Conservation (phyloP, 2,797 vertebrate species). For the Salarias fasciatus region DNA sequence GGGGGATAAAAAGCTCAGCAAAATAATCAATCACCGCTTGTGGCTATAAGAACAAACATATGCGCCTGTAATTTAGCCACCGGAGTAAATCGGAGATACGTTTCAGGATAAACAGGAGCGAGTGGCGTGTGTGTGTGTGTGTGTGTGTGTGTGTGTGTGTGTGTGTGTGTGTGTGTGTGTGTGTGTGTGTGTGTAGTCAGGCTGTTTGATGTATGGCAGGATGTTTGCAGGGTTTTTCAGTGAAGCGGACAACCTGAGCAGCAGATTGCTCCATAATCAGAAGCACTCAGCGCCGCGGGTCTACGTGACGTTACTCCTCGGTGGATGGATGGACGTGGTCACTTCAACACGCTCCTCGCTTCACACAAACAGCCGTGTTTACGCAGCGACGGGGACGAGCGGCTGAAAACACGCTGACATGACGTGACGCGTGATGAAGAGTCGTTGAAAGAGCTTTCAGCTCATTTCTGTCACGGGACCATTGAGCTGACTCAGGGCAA, state of each 20-base stretch:
- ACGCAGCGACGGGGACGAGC: slow-evolving; percentile 11
- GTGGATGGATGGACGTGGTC: slow-evolving; percentile 28
- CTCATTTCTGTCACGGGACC: slow-evolving; percentile 7
- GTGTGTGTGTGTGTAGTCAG: no score
- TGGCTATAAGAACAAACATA: slow-evolving; percentile 59
- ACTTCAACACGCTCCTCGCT: slow-evolving; percentile 2
- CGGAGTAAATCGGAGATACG: slow-evolving; percentile 52
- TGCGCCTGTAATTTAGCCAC: slow-evolving; percentile 51
- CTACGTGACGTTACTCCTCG: slow-evolving; percentile 35
- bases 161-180: no score
- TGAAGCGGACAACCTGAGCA: slow-evolving; percentile 44
- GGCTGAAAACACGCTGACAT: no score
- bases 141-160: no score
- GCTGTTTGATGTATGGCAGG: slow-evolving; percentile 60
- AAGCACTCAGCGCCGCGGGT: slow-evolving; percentile 30
- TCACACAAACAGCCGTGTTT: slow-evolving; percentile 46
- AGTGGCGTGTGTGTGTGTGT: no score
- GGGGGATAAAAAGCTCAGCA: slow-evolving; percentile 26
- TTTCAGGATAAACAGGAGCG: slow-evolving; percentile 66
- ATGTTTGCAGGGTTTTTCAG: slow-evolving; percentile 60
- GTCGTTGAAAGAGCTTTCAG: slow-evolving; percentile 20
- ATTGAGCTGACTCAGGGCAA: no score
- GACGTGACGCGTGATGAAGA: slow-evolving; percentile 13
- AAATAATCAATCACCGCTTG: slow-evolving; percentile 63
- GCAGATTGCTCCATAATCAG: slow-evolving; percentile 65